Evolutionary conservation across 2,113 vertebrate species (phyloP).

Genomic region (Aegithalos caudatus): DNA sequence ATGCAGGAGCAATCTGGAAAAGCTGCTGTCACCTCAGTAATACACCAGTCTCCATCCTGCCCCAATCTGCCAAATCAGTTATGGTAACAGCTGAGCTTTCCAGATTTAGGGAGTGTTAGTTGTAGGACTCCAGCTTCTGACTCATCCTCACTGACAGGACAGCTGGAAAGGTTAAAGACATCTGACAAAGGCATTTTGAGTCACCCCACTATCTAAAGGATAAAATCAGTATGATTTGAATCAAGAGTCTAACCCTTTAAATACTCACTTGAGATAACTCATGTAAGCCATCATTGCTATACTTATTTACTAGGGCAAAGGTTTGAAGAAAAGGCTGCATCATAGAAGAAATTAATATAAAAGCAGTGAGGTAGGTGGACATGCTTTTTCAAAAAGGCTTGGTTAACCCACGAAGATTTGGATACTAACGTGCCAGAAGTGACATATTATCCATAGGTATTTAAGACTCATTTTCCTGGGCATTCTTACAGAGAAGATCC

Average conservation of each 20-base stretch:
- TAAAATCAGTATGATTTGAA: background rate
- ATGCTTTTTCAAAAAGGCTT: background rate
- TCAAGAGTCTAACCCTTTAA: background rate
- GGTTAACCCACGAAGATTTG: background rate
- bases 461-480: background rate
- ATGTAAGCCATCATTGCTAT: background rate
- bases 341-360: background rate
- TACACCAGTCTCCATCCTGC: background rate
- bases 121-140: slow-evolving; percentile 9
- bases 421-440: background rate
- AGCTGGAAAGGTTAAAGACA: slow-evolving; percentile 17
- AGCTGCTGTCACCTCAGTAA: background rate
- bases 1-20: background rate
- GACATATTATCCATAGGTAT: background rate
- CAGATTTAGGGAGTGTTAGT: background rate
- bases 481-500: background rate
- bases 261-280: background rate
- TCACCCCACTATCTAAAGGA: background rate
- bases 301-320: background rate
- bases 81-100: slow-evolving; percentile 12
- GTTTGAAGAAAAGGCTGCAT: background rate
- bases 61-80: background rate
- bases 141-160: background rate
- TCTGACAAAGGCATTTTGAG: background rate
- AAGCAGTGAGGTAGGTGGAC: background rate